A percentile compares a stretch with the other conserved stretches of the same genome.
Conservation (phyloP, 2,888 invertebrate genomes). For the Tupiocoris notatus region DNA sequence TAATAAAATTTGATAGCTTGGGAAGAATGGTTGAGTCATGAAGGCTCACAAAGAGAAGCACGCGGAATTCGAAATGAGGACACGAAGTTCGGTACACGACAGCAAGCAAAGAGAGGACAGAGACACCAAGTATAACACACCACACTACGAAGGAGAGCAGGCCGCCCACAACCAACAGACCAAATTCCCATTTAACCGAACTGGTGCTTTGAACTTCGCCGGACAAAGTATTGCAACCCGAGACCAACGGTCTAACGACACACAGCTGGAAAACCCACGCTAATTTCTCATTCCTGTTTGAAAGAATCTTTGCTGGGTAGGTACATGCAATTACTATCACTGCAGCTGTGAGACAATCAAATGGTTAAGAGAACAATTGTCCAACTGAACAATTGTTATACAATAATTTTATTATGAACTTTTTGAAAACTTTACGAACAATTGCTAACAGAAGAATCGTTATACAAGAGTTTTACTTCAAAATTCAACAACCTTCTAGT, state of each 20-base stretch:
- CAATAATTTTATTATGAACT: too few species aligned
- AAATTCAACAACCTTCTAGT: too few species aligned
- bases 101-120: background rate
- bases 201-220: background rate
- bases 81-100: background rate
- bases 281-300: too few species aligned
- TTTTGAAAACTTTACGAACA: too few species aligned
- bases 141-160: background rate
- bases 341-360: too few species aligned
- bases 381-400: too few species aligned
- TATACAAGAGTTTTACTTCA: too few species aligned
- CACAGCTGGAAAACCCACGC: background rate
- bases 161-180: background rate
- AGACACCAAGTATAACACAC: background rate
- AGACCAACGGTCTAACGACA: background rate
- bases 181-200: background rate
- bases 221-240: background rate
- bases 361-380: too few species aligned
- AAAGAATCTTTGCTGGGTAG: too few species aligned
- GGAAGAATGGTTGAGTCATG: background rate
- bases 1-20: background rate
- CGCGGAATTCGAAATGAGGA: background rate
- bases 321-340: too few species aligned
- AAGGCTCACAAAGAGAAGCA: background rate
- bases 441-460: too few species aligned